A percentile compares a stretch with the other conserved stretches of the same genome.
Evolutionary conservation across 30 jellyfish, hydroid and myxozoan species (phyloP).

Genomic region (Turritopsis rubra): DNA sequence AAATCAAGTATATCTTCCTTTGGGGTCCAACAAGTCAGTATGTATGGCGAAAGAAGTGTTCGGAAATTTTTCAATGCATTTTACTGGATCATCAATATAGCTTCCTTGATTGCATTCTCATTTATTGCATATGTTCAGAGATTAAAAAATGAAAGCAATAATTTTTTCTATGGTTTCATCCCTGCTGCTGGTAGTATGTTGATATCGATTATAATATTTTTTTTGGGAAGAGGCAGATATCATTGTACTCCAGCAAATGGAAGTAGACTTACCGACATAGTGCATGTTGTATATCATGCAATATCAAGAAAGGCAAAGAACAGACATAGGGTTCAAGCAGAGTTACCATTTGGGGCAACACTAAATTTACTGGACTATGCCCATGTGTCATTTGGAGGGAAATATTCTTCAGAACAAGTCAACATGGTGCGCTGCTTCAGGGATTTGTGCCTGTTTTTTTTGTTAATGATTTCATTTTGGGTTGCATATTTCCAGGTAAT

Average conservation of each 20-base stretch:
- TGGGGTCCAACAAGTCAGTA: constrained; percentile 79
- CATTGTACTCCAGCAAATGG: constrained; percentile 71
- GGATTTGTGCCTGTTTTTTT: constrained; percentile 50
- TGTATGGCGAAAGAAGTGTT: constrained; percentile 62
- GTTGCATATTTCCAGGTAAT: constrained; percentile 79
- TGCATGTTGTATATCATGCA: constrained; percentile 49
- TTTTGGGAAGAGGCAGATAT: constrained; percentile 43
- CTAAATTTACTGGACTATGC: constrained; percentile 72
- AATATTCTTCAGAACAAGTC: constrained; percentile 69
- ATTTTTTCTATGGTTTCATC: constrained; percentile 69
- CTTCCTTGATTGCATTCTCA: constrained; percentile 69
- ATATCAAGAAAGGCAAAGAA: constrained; percentile 27
- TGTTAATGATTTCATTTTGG: constrained; percentile 56
- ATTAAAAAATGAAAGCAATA: constrained; percentile 6
- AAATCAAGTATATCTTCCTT: constrained; percentile 81
- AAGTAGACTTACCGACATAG: constrained; percentile 51
- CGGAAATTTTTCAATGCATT: constrained; percentile 73
- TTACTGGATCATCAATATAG: constrained; percentile 89
- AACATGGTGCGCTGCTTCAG: constrained; percentile 55
- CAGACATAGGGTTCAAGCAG: constrained; percentile 11
- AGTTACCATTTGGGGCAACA: constrained; percentile 21
- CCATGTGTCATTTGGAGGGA: constrained; percentile 63
- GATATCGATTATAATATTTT: constrained; percentile 32
- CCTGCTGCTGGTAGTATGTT: constrained; percentile 46
- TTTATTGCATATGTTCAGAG: constrained; percentile 61